A percentile compares a stretch with the other conserved stretches of the same genome.
phyloP scores from a whole-genome alignment of 2,113 vertebrate genomes.

The Apus apus region DNA sequence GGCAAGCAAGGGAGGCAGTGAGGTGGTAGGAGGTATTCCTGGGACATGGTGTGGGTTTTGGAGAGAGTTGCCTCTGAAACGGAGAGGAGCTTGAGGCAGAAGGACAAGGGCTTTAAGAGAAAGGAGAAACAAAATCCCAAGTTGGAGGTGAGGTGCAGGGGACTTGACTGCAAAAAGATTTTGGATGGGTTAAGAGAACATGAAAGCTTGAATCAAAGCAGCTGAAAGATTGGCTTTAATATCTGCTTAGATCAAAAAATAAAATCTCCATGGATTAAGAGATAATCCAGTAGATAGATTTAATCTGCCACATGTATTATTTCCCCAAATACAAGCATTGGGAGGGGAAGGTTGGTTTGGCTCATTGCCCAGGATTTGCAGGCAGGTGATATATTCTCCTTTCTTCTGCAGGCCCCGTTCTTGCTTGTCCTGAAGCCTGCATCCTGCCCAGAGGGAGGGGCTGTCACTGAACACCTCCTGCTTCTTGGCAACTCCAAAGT shows the following conservation, averaged over 20 bases:
- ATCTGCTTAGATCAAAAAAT: constrained; percentile 43
- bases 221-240: constrained; percentile 34
- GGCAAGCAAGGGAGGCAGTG: not conserved
- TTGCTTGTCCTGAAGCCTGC: not conserved
- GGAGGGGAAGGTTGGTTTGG: not conserved
- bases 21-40: not conserved
- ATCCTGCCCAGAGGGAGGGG: not conserved
- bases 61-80: not conserved
- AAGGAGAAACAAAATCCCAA: not conserved
- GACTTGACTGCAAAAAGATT: not conserved
- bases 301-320: constrained; percentile 25
- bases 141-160: not conserved
- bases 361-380: not conserved
- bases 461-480: rapidly evolving
- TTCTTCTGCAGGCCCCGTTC: not conserved
- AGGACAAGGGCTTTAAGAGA: not conserved
- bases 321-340: not conserved
- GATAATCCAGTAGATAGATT: constrained; percentile 45
- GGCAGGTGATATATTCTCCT: not conserved
- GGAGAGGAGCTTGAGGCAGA: not conserved
- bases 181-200: not conserved
- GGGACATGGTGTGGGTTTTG: not conserved
- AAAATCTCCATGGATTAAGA: constrained; percentile 42
- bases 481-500: not conserved
- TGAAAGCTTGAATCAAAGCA: constrained; percentile 33